Conservation (phyloP, 2,113 vertebrate species). For the Cyphomyrus discorhynchus region DNA sequence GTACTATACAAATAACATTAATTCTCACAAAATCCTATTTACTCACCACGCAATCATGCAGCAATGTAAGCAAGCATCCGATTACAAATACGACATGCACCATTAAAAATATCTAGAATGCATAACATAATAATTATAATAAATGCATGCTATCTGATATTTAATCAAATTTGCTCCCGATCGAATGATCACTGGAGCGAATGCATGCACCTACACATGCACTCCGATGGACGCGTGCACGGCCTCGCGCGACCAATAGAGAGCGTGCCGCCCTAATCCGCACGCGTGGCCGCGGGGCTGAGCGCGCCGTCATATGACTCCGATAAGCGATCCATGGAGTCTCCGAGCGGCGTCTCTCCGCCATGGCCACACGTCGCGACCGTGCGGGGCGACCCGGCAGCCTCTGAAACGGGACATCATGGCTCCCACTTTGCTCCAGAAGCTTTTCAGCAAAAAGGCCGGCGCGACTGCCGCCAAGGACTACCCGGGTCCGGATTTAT, state of each 20-base stretch:
- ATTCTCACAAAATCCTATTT: not conserved
- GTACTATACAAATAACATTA: not conserved
- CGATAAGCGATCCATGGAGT: slow-evolving; percentile 23
- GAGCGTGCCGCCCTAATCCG: slow-evolving; percentile 12
- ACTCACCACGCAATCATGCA: not conserved
- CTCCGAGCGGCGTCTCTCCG: slow-evolving; percentile 16
- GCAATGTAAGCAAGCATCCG: not conserved
- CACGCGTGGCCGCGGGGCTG: not conserved
- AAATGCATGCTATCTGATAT: not conserved
- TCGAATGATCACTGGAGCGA: not conserved
- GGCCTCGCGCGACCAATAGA: slow-evolving; percentile 8
- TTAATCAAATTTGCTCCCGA: not conserved
- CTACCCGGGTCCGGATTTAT: slow-evolving; percentile 53
- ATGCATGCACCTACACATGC: not conserved
- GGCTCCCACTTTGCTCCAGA: slow-evolving; percentile 67
- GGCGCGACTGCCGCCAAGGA: slow-evolving; percentile 26
- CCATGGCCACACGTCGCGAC: slow-evolving; percentile 26
- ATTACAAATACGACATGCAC: not conserved
- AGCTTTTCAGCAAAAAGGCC: slow-evolving; percentile 65
- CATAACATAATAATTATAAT: not conserved
- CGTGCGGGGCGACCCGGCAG: not conserved
- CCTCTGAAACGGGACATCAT: slow-evolving; percentile 41
- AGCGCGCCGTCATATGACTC: slow-evolving; percentile 26
- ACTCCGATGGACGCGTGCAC: not conserved
- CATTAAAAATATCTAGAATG: not conserved